Conservation (phyloP, 2,797 vertebrate species). For the Micropoecilia bifurca region DNA sequence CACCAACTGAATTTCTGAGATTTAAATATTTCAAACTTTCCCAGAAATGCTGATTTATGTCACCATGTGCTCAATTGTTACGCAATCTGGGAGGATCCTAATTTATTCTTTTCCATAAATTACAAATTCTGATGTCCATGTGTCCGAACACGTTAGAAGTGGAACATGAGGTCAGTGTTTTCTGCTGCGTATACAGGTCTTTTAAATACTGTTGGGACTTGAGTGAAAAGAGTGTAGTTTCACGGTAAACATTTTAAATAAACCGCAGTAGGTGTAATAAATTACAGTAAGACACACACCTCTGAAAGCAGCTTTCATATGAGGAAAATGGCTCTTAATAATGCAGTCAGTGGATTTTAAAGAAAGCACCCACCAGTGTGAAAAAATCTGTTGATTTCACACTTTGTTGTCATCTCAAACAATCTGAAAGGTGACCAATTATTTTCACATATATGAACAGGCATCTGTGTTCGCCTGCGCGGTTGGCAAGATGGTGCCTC, state of each 20-base stretch:
- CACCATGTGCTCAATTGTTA: neutral
- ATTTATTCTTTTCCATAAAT: neutral
- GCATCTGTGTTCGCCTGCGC: slow-evolving; percentile 25
- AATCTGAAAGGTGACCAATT: slow-evolving; percentile 31
- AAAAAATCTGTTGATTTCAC: neutral
- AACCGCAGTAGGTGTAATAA: neutral
- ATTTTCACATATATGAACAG: slow-evolving; percentile 1
- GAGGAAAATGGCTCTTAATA: neutral
- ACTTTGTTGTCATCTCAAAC: slow-evolving; percentile 9
- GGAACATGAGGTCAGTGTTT: neutral
- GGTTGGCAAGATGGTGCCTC: slow-evolving; percentile 60
- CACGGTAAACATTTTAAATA: neutral
- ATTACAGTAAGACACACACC: neutral
- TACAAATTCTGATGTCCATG: neutral
- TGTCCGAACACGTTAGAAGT: neutral
- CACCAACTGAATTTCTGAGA: neutral
- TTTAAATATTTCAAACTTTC: neutral
- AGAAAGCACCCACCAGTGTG: neutral
- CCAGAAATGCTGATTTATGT: neutral
- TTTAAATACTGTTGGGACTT: neutral
- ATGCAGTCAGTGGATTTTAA: neutral
- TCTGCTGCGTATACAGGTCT: neutral
- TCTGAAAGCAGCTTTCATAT: neutral
- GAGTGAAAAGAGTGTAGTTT: neutral
- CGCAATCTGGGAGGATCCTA: neutral